A percentile compares a stretch with the other conserved stretches of the same genome.
Evolutionary conservation across 2,797 vertebrate species (phyloP).

Genomic region (Enteromius afrohamiltoni): DNA sequence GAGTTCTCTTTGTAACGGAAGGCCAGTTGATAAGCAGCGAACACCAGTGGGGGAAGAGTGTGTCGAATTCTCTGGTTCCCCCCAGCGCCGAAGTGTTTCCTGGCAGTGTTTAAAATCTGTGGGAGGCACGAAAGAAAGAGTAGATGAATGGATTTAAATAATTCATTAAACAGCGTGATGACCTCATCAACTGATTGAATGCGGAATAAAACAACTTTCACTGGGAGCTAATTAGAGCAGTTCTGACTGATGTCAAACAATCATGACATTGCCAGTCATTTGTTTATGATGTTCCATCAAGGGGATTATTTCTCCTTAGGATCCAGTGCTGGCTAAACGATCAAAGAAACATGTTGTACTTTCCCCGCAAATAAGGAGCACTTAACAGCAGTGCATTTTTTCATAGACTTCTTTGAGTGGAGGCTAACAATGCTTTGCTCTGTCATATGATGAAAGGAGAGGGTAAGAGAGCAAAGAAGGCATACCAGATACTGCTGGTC

Average conservation of each 20-base stretch:
- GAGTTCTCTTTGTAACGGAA: slow-evolving; percentile 96
- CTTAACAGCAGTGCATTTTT: slow-evolving; percentile 28
- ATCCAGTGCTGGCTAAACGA: neutral
- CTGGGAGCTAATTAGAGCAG: slow-evolving; percentile 44
- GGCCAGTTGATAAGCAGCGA: slow-evolving; percentile 95
- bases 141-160: slow-evolving; percentile 34
- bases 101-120: slow-evolving; percentile 95
- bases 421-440: slow-evolving; percentile 15
- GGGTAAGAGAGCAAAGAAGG: neutral
- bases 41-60: slow-evolving; percentile 93
- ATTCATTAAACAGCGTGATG: slow-evolving; percentile 52
- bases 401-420: neutral
- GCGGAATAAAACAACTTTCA: slow-evolving; percentile 28
- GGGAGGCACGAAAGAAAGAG: slow-evolving; percentile 16
- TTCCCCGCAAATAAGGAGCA: slow-evolving; percentile 13
- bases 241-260: slow-evolving; percentile 30
- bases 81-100: slow-evolving; percentile 97
- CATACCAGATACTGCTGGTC: slow-evolving; percentile 95
- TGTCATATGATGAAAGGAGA: slow-evolving; percentile 23
- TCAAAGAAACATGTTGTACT: slow-evolving; percentile 27
- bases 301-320: neutral
- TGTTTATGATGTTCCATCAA: slow-evolving; percentile 31
- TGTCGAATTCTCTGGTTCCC: slow-evolving; percentile 97
- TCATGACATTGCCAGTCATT: slow-evolving; percentile 22
- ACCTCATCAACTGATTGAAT: slow-evolving; percentile 30